These are phyloP conservation scores for Ranitomeya imitator DNA, from an alignment of 2,113 vertebrate genomes.

Conservation along the genomic window DNA sequence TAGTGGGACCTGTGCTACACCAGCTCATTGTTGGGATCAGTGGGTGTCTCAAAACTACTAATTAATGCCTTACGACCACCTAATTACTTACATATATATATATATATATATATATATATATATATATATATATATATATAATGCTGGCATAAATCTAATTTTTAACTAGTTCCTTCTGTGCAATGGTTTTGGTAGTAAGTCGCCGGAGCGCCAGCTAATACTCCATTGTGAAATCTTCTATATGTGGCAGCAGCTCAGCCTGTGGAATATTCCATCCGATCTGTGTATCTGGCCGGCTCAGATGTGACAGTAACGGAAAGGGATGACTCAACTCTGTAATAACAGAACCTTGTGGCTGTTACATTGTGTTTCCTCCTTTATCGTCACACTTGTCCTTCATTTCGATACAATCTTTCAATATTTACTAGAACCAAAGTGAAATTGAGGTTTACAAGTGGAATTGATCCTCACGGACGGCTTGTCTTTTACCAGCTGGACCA, in stretches of 20 bases:
- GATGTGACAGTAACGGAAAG: constrained; percentile 42
- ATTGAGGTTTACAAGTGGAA: not conserved
- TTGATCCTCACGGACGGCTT: not conserved
- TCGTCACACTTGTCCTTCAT: constrained; percentile 3
- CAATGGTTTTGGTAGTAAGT: not conserved
- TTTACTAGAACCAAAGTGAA: not conserved
- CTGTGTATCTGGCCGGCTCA: not conserved
- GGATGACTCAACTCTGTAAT: constrained; percentile 35
- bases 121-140: not conserved
- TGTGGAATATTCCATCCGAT: constrained; percentile 26
- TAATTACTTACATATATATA: no score
- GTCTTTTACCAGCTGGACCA: not conserved
- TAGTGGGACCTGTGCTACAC: no score
- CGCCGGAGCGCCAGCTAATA: not conserved
- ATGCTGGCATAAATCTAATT: not conserved
- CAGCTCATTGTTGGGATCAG: no score
- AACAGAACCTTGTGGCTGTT: constrained; percentile 36
- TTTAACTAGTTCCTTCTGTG: not conserved
- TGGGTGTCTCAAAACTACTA: no score
- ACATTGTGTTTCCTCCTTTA: not conserved
- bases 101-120: not conserved
- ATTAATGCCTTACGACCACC: no score
- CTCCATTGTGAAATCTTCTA: not conserved
- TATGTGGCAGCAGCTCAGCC: not conserved
- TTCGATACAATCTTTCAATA: not conserved